Base-by-base conservation (phyloP, 30 jellyfish, hydroid and myxozoan species). In the Mastigias papua region DNA sequence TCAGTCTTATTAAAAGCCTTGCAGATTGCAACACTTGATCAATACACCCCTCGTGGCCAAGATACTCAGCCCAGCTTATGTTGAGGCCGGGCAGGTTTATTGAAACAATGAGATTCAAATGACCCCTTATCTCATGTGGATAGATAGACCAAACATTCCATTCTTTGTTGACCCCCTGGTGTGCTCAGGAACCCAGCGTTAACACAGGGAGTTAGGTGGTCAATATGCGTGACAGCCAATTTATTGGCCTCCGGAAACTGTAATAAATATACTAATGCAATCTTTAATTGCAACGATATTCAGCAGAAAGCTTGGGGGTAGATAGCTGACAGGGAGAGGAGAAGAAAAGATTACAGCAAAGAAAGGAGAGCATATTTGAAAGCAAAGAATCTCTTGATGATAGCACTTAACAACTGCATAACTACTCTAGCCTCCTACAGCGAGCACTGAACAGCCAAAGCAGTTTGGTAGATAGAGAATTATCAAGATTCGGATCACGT, bases 211-310 rank as follows among this genome's bases (percentile, higher is more conserved):
- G 93, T 61, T 83, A 58, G 93, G 20, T 83, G 93, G 81, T 42
- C 93, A 83, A 69, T 8, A 83, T 51, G 93, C 93, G 93, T 83
- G 93, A 83, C 80, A 83, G 93, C 93, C 93, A 83, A 83, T 83
- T 83, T 83, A 61, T 48, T 19, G 86, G 77, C 80, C 93, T 83
- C 86, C 93, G 93, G 93, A 83, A 83, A 83, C 93, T 10, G 93
- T 58, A 48, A 83, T 83, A 83, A 69, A 83, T 83, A 83, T 83
- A 83, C 93, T 83, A 83, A 83, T 83, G 83, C 69, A 57, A 46
- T 37, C 86, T 46, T 34, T 83, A 71, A 69, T 83, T 71, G 93
- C 86, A 69, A 58, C 37, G 33, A 57, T 70, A 0, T 13, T 70
- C 69, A 30, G 49, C 54, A 71, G 76, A 83, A 69, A 83, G 78